Percentiles rank a stretch among this genome's conserved stretches.
Conservation (phyloP, 1,140 invertebrate species). For the Glomeris maerens region DNA sequence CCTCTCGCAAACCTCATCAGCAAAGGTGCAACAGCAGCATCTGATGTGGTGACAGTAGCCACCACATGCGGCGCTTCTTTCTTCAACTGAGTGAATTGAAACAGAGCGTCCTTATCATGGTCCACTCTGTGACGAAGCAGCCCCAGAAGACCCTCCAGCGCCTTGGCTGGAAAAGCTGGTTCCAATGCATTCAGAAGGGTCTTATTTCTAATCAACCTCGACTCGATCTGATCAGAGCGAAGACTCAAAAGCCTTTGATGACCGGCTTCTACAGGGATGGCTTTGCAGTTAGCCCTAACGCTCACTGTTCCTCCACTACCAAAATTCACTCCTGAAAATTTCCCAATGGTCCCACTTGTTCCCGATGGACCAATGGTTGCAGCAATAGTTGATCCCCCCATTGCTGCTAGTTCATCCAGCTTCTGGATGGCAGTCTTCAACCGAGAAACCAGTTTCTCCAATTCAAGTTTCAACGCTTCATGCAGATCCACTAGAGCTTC, state of each 20-base stretch:
- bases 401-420: constrained; percentile 57
- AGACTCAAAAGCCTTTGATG: constrained; percentile 76
- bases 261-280: constrained; percentile 68
- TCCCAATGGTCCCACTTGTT: neutral
- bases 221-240: constrained; percentile 59
- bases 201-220: constrained; percentile 80
- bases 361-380: constrained; percentile 3
- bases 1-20: constrained; percentile 71
- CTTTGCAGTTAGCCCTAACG: constrained; percentile 43
- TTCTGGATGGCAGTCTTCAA: constrained; percentile 77
- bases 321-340: constrained; percentile 17
- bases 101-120: constrained; percentile 51
- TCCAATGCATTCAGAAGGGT: constrained; percentile 72
- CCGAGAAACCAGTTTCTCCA: constrained; percentile 64
- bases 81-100: constrained; percentile 51
- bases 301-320: too few relatives aligned
- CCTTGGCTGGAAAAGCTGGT: constrained; percentile 39
- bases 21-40: constrained; percentile 51
- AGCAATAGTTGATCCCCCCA: constrained; percentile 13
- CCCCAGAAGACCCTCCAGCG: constrained; percentile 39
- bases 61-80: constrained; percentile 52
- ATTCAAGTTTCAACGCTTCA: constrained; percentile 46
- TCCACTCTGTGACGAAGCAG: constrained; percentile 49
- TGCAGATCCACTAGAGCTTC: constrained; percentile 42
- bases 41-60: too few relatives aligned